These are phyloP conservation scores for Synergus laeviventris DNA, from an alignment of 2,888 invertebrate genomes.

Conservation along the genomic window DNA sequence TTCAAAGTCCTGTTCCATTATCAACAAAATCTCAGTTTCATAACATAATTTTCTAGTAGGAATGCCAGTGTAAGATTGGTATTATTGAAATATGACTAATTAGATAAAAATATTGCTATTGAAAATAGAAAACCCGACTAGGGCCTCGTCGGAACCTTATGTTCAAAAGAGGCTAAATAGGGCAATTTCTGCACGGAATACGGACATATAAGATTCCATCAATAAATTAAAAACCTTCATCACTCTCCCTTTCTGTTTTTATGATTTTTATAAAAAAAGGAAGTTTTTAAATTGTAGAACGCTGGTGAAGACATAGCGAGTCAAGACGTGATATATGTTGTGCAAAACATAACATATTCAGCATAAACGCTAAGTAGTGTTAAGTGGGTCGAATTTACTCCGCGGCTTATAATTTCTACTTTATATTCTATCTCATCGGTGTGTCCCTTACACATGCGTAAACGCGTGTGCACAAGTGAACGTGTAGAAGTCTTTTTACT, in stretches of 20 bases:
- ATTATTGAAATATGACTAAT: no score
- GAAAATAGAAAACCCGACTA: no score
- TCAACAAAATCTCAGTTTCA: no score
- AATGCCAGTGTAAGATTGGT: no score
- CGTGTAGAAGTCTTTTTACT: not conserved
- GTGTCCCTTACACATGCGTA: conserved; percentile 12
- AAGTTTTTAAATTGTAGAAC: not conserved
- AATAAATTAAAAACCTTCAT: no score
- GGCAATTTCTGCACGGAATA: no score
- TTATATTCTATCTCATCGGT: conserved; percentile 55
- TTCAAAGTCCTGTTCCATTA: no score
- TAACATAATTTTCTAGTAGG: no score
- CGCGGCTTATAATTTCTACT: conserved; percentile 60
- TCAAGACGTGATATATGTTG: conserved; percentile 68
- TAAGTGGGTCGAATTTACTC: conserved; percentile 76
- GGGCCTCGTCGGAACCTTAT: no score
- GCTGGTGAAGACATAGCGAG: conserved; percentile 47
- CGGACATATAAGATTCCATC: no score
- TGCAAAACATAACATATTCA: conserved; percentile 74
- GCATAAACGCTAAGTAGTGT: conserved; percentile 74
- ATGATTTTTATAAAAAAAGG: not conserved
- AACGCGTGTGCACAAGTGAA: not conserved
- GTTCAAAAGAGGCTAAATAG: no score
- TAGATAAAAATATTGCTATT: no score
- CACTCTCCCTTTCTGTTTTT: not conserved